Base-by-base conservation (phyloP, 2,797 vertebrate species). In the Salarias fasciatus region DNA sequence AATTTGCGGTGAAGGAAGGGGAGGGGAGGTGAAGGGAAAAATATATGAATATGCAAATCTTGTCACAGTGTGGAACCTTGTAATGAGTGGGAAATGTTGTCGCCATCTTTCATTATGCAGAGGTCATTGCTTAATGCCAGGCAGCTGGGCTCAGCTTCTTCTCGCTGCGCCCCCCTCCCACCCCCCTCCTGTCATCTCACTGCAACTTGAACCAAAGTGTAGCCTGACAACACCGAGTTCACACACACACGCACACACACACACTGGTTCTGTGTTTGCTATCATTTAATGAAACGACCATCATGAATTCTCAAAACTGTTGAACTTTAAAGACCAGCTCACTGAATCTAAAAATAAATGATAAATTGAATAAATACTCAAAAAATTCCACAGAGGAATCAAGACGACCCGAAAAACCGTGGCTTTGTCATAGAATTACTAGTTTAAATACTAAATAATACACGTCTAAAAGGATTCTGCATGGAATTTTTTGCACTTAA, bases 11-110 rank as follows among this genome's bases (percentile, higher is more conserved):
- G 58, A 47, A 72, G 49, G 75, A 88, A 70, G 35, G 18, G 44
- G 28, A 53, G 54, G 68, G 71, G 73, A 31, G 66, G 69, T 18
- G 60, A 65, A 54, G 77, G 60, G 61, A 88, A 81, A 83, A 91
- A 94, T 93, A 95, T 92, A 96, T 94, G 92, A 94, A 94, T 98
- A 98, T 98, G 95, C 95, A 97, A 97, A 97, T 96, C 89, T 88
- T 94, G 93, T 96, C 95, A 94, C 95, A 93, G 93, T 92, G 91
- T 91, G 91, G 93, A 95, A 93, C 94, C 93, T 95, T 59, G 87
- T 95, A 96, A 96, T 96, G 94, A 95, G 92, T 93, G 92, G 94
- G 94, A 96, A 95, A 95, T 93, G 92, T 93, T 95, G 92, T 89
- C 87, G 84, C 88, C 93, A 92, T 95, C 95, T 95, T 96, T 97